These are phyloP conservation scores for Dallia pectoralis DNA, from an alignment of 2,797 vertebrate species.

Conservation along the genomic window DNA sequence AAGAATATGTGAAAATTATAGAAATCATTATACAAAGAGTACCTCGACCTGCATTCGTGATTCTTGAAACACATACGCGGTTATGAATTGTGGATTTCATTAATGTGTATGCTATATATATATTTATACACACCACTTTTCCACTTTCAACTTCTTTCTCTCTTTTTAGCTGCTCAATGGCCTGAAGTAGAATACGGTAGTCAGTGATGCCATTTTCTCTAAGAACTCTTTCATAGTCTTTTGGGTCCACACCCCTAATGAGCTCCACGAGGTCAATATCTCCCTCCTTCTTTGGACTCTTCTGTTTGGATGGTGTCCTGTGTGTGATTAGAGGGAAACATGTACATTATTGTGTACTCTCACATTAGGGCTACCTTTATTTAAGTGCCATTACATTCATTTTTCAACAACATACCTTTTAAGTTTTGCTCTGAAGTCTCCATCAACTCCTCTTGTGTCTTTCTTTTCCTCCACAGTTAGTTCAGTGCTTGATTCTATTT, in stretches of 20 bases:
- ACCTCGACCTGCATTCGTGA: too few species aligned
- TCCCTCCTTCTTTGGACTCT: constrained; percentile 82
- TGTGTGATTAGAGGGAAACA: constrained; percentile 10
- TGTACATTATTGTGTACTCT: too few species aligned
- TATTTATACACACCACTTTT: constrained; percentile 73
- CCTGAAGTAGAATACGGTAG: constrained; percentile 90
- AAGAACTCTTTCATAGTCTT: constrained; percentile 91
- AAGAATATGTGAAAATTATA: constrained; percentile 9
- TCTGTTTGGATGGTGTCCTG: constrained; percentile 87
- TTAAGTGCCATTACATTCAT: neutral
- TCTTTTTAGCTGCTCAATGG: constrained; percentile 86
- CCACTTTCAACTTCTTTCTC: constrained; percentile 82
- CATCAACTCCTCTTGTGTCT: constrained; percentile 75
- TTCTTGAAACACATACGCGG: too few species aligned
- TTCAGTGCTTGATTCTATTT: constrained; percentile 88
- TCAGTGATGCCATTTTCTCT: constrained; percentile 89
- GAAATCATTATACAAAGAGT: neutral
- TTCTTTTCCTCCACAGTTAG: constrained; percentile 89
- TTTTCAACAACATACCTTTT: constrained; percentile 84
- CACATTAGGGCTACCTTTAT: too few species aligned
- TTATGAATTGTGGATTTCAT: too few species aligned
- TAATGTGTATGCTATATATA: too few species aligned
- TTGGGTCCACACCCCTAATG: constrained; percentile 91
- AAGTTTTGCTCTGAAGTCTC: constrained; percentile 90
- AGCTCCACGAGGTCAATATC: constrained; percentile 85